These are phyloP conservation scores for Aphodius sticticus DNA, from an alignment of 2,888 invertebrate species.

Conservation along the genomic window DNA sequence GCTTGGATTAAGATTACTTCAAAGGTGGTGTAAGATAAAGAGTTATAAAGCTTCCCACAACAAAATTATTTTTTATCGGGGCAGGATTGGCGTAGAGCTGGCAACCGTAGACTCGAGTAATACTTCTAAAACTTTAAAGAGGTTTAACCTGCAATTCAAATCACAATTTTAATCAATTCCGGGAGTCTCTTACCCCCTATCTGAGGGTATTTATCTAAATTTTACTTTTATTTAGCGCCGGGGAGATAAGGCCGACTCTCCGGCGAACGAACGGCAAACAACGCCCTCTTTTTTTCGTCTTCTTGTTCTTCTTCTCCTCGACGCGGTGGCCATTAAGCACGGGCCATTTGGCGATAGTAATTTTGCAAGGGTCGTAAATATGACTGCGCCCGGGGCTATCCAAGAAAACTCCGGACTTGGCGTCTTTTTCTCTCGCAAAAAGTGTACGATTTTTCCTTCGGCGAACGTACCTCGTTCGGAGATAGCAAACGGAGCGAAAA, in stretches of 20 bases:
- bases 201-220: slow-evolving; percentile 58
- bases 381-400: slow-evolving; percentile 45
- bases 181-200: slow-evolving; percentile 57
- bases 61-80: no score
- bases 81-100: no score
- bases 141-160: slow-evolving; percentile 56
- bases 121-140: slow-evolving; percentile 29
- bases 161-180: slow-evolving; percentile 60
- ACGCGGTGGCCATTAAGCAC: slow-evolving; percentile 55
- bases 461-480: slow-evolving; percentile 27
- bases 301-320: slow-evolving; percentile 35
- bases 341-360: slow-evolving; percentile 54
- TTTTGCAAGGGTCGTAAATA: slow-evolving; percentile 50
- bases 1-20: no score
- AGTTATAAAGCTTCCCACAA: no score
- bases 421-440: slow-evolving; percentile 15
- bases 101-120: neutral
- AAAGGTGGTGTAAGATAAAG: no score
- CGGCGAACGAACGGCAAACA: slow-evolving; percentile 46
- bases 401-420: slow-evolving; percentile 35
- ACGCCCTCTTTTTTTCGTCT: slow-evolving; percentile 50
- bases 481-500: slow-evolving; percentile 48
- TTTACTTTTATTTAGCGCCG: slow-evolving; percentile 56
- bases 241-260: slow-evolving; percentile 53
- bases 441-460: slow-evolving; percentile 37